These are phyloP conservation scores for Endotricha flammealis DNA, from an alignment of 2,888 invertebrate genomes.

Conservation along the genomic window DNA sequence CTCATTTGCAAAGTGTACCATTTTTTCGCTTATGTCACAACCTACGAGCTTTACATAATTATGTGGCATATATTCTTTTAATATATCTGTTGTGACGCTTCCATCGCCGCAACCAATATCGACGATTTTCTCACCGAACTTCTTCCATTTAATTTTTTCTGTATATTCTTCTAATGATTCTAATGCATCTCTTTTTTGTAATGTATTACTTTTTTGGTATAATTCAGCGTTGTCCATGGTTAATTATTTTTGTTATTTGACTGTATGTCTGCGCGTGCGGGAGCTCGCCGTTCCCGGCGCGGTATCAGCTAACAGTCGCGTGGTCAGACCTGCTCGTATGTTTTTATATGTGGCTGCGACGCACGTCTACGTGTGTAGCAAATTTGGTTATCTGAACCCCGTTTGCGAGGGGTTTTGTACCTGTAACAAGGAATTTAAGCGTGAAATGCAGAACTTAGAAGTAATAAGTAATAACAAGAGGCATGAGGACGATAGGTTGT, in stretches of 20 bases:
- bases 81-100: conserved; percentile 79
- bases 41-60: conserved; percentile 77
- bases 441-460: no score
- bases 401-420: conserved; percentile 11
- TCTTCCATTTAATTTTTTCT: conserved; percentile 75
- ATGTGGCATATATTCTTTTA: conserved; percentile 80
- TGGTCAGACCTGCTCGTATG: conserved; percentile 43
- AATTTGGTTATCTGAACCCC: conserved; percentile 20
- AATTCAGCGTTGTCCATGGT: conserved; percentile 81
- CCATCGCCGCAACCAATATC: conserved; percentile 89
- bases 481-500: no score
- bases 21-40: conserved; percentile 83
- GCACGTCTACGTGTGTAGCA: conserved; percentile 33
- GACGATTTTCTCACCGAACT: conserved; percentile 65
- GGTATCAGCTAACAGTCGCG: conserved; percentile 55
- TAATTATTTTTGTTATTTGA: conserved; percentile 23
- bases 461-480: no score
- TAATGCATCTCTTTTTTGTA: conserved; percentile 80
- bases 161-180: conserved; percentile 82
- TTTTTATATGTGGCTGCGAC: conserved; percentile 55
- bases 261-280: conserved; percentile 42
- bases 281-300: conserved; percentile 46
- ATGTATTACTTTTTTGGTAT: conserved; percentile 82
- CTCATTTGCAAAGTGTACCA: conserved; percentile 83
- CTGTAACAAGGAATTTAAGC: no score